phyloP scores from a whole-genome alignment of 1,140 invertebrate genomes.

The Trichonephila inaurata region DNA sequence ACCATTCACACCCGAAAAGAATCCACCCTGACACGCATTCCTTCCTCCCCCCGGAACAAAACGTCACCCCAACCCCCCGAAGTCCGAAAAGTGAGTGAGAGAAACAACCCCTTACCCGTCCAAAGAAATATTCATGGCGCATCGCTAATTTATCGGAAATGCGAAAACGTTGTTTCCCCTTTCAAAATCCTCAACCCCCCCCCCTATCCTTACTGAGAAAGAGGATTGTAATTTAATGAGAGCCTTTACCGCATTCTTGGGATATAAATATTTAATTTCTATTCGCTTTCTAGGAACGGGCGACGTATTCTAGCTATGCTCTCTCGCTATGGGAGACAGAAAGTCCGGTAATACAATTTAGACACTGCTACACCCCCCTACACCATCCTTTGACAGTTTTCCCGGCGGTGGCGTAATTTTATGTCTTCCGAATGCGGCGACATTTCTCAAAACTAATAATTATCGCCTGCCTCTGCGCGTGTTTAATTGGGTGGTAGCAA shows the following conservation, averaged over 20 bases:
- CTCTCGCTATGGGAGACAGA: background rate
- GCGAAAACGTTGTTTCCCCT: constrained; percentile 46
- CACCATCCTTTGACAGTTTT: constrained; percentile 13
- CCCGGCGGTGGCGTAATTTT: constrained; percentile 56
- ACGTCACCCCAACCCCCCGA: background rate
- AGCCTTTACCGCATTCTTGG: constrained; percentile 70
- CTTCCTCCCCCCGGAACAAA: background rate
- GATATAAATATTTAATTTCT: constrained; percentile 75
- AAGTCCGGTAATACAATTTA: constrained; percentile 73
- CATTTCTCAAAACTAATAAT: constrained; percentile 76
- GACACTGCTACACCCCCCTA: background rate
- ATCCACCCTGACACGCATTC: background rate
- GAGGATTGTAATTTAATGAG: constrained; percentile 75
- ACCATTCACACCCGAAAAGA: constrained; percentile 10
- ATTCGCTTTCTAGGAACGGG: constrained; percentile 1
- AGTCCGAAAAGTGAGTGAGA: background rate
- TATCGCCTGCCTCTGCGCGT: constrained; percentile 39
- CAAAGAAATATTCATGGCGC: constrained; percentile 66
- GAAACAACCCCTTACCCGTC: background rate
- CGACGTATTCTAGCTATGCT: constrained; percentile 54
- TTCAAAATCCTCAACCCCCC: background rate
- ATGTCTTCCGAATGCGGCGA: constrained; percentile 70
- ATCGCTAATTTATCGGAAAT: constrained; percentile 64
- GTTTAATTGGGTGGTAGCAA: constrained; percentile 74
- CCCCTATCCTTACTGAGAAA: background rate